These are phyloP conservation scores for Drosophila niveifrons DNA, from an alignment of 2,888 invertebrate species.

Conservation along the genomic window DNA sequence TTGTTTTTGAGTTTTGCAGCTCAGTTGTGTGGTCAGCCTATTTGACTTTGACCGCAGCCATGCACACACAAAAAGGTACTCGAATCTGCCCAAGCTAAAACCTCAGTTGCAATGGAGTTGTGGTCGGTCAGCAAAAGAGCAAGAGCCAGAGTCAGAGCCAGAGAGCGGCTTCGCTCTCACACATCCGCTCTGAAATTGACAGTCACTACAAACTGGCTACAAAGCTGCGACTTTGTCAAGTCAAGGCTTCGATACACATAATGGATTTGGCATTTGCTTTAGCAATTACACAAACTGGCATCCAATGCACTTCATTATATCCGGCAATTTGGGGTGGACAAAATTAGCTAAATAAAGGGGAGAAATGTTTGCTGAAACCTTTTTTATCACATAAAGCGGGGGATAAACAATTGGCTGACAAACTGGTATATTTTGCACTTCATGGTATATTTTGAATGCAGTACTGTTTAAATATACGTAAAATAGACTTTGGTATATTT, in stretches of 20 bases:
- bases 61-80: slow-evolving; percentile 54
- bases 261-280: slow-evolving; percentile 13
- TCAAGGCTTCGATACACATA: slow-evolving; percentile 15
- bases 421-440: too few relatives aligned
- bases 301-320: not conserved
- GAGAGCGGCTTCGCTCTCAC: not conserved
- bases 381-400: too few relatives aligned
- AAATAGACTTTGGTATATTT: too few relatives aligned
- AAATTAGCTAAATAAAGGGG: too few relatives aligned
- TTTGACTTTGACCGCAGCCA: slow-evolving; percentile 54
- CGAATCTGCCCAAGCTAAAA: slow-evolving; percentile 20
- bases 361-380: too few relatives aligned
- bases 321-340: too few relatives aligned
- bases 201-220: not conserved
- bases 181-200: slow-evolving; percentile 24
- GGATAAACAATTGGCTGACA: too few relatives aligned
- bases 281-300: not conserved
- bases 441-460: too few relatives aligned
- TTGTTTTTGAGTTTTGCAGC: slow-evolving; percentile 45
- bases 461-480: too few relatives aligned
- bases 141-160: too few relatives aligned
- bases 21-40: slow-evolving; percentile 51
- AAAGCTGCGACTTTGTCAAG: slow-evolving; percentile 23
- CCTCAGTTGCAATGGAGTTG: slow-evolving; percentile 34
- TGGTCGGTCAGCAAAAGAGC: slow-evolving; percentile 18